These are phyloP conservation scores for Euphydryas editha DNA, from an alignment of 2,888 invertebrate species.

Conservation along the genomic window DNA sequence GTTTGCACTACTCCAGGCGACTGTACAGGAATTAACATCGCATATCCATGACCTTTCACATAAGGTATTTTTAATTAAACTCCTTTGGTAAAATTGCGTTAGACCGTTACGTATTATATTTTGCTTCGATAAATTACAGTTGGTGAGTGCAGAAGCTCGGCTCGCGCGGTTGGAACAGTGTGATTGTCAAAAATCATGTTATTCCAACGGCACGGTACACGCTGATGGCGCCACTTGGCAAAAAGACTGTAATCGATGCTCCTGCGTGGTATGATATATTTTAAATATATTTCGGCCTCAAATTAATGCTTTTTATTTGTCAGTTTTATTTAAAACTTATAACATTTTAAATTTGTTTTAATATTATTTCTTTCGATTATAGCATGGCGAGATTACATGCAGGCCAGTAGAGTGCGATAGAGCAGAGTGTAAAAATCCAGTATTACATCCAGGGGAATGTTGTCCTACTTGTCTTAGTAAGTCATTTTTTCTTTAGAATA, in stretches of 20 bases:
- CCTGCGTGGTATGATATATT: constrained; percentile 88
- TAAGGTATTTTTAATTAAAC: constrained; percentile 88
- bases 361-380: constrained; percentile 50
- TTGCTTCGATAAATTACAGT: constrained; percentile 76
- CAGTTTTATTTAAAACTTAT: background rate
- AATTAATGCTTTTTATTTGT: background rate
- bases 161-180: constrained; percentile 92
- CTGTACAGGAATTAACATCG: constrained; percentile 91
- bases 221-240: constrained; percentile 94
- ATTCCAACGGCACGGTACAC: constrained; percentile 90
- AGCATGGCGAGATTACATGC: constrained; percentile 94
- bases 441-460: constrained; percentile 90
- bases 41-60: constrained; percentile 92
- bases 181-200: constrained; percentile 95
- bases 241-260: constrained; percentile 93
- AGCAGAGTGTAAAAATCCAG: constrained; percentile 91
- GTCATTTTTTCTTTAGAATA: constrained; percentile 52
- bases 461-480: constrained; percentile 94
- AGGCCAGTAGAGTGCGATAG: constrained; percentile 91
- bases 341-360: constrained; percentile 5
- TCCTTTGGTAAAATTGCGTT: background rate
- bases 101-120: background rate
- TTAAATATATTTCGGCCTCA: background rate
- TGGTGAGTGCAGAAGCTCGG: constrained; percentile 91
- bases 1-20: constrained; percentile 92